Percentiles rank a stretch among this genome's conserved stretches.
Evolutionary conservation across 2,888 invertebrate species (phyloP).

Genomic region (Eupithecia subfuscata): DNA sequence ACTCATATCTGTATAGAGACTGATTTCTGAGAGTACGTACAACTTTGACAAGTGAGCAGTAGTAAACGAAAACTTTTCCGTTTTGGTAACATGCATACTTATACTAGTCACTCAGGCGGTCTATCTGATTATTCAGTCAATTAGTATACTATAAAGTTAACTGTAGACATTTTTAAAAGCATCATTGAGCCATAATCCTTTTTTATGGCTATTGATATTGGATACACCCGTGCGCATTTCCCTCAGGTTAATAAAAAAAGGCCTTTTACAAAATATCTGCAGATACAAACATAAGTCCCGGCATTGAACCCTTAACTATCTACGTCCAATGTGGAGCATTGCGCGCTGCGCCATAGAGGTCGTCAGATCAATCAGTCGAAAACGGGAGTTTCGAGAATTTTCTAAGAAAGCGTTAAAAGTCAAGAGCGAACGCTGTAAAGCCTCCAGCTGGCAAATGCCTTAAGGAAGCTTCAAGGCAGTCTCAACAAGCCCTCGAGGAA

Average conservation of each 20-base stretch:
- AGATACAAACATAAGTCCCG: no score
- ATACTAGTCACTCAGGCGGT: no score
- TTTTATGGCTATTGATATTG: no score
- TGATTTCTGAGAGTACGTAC: not conserved
- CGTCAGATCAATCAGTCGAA: not conserved
- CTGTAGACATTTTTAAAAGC: no score
- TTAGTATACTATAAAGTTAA: no score
- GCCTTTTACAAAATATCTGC: no score
- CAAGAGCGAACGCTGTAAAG: not conserved
- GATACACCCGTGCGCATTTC: no score
- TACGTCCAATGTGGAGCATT: not conserved
- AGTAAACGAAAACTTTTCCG: not conserved
- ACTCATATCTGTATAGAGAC: no score
- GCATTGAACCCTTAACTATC: not conserved
- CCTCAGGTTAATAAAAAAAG: no score
- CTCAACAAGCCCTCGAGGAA: not conserved
- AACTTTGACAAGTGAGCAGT: not conserved
- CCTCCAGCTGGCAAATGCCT: not conserved
- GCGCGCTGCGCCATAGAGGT: not conserved
- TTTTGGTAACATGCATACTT: no score
- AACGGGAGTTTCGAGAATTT: not conserved
- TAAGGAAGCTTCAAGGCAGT: not conserved
- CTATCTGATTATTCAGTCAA: no score
- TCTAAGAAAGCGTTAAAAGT: not conserved
- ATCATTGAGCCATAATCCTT: no score